Evolutionary conservation across 1,140 invertebrate species (phyloP).

Genomic region (Melipona quadrifasciata): DNA sequence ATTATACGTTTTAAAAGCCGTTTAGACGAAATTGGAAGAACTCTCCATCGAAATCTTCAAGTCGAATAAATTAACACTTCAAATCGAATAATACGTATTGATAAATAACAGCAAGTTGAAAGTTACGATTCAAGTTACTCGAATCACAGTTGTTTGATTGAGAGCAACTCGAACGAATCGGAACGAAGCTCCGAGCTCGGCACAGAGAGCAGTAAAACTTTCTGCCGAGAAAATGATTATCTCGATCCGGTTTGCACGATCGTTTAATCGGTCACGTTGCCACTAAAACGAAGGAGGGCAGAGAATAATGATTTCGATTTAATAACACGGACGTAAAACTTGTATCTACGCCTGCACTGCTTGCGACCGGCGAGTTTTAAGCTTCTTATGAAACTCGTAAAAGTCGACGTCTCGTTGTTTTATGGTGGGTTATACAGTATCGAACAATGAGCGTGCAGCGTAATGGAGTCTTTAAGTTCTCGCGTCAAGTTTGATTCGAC

Average conservation of each 20-base stretch:
- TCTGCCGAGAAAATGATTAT: background rate
- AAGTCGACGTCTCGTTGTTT: background rate
- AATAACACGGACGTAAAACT: background rate
- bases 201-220: background rate
- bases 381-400: conserved; percentile 1
- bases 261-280: background rate
- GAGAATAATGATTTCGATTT: background rate
- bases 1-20: too few species aligned
- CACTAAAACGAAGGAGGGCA: background rate
- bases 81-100: too few species aligned
- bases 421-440: background rate
- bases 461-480: background rate
- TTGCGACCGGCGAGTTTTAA: background rate
- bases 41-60: background rate
- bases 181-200: too few species aligned
- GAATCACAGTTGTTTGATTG: background rate
- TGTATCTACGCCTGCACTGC: background rate
- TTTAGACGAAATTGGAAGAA: background rate
- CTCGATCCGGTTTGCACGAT: background rate
- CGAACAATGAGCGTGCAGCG: background rate
- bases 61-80: background rate
- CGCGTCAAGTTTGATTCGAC: too few species aligned
- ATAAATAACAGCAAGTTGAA: too few species aligned
- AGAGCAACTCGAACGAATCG: too few species aligned
- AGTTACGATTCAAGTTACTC: too few species aligned